Conservation (phyloP, 1,140 invertebrate species). For the Lepidurus packardi region DNA sequence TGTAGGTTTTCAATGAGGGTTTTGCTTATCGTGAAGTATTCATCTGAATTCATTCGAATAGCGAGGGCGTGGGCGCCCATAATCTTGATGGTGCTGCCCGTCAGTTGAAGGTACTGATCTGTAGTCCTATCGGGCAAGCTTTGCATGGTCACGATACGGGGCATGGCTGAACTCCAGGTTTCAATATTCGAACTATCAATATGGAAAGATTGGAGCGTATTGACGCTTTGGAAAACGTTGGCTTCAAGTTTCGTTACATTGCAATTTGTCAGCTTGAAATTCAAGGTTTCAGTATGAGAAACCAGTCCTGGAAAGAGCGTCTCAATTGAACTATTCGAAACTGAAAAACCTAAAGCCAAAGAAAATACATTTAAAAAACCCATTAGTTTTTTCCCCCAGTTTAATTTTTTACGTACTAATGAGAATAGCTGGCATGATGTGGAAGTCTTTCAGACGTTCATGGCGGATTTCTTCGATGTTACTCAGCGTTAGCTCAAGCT, state of each 20-base stretch:
- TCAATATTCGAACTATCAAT: neutral
- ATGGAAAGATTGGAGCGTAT: neutral
- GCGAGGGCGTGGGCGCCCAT: slow-evolving; percentile 8
- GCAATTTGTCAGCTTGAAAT: slow-evolving; percentile 4
- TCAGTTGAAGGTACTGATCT: neutral
- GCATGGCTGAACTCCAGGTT: neutral
- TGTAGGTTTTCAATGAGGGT: slow-evolving; percentile 20
- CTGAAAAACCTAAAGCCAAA: neutral
- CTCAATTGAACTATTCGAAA: slow-evolving; percentile 16
- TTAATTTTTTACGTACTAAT: neutral
- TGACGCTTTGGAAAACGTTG: neutral
- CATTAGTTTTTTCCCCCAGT: neutral
- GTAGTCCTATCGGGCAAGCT: neutral
- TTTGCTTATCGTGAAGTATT: slow-evolving; percentile 27
- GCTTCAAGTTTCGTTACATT: neutral
- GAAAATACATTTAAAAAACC: neutral
- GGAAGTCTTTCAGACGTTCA: neutral
- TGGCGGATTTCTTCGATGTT: slow-evolving; percentile 11
- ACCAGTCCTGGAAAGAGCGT: slow-evolving; percentile 16
- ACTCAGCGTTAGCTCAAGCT: neutral
- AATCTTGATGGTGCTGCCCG: slow-evolving; percentile 1
- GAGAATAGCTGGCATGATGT: neutral
- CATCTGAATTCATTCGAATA: neutral
- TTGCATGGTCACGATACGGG: neutral
- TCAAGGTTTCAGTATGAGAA: neutral